Conservation (phyloP, 2,888 invertebrate species). For the Biston betularia region DNA sequence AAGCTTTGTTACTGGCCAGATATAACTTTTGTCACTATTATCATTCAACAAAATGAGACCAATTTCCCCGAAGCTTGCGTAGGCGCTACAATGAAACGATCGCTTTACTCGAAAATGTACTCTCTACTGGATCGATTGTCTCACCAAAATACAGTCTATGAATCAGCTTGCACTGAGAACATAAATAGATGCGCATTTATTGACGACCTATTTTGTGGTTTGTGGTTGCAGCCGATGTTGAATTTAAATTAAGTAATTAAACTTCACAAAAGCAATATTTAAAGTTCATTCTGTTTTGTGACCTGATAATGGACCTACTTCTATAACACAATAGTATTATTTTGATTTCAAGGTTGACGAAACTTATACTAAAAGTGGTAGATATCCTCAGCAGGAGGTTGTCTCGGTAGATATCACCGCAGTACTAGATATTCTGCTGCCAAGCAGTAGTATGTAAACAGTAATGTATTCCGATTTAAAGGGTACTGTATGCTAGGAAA, state of each 20-base stretch:
- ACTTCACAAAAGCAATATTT: neutral
- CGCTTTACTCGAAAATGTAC: slow-evolving; percentile 18
- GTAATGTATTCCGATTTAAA: no score
- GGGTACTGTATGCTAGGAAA: no score
- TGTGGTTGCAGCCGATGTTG: slow-evolving; percentile 3
- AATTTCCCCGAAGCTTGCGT: slow-evolving; percentile 34
- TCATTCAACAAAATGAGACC: slow-evolving; percentile 23
- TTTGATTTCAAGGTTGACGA: no score
- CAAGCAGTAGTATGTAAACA: no score
- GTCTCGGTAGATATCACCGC: no score
- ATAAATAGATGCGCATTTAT: slow-evolving; percentile 21
- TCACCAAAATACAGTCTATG: slow-evolving; percentile 25
- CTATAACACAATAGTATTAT: no score
- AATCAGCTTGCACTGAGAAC: slow-evolving; percentile 26
- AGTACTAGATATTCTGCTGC: no score
- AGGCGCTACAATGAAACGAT: slow-evolving; percentile 31
- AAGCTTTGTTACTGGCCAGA: slow-evolving; percentile 5
- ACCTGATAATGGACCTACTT: no score
- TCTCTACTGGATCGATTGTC: slow-evolving; percentile 4
- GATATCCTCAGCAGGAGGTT: no score
- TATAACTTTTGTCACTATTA: slow-evolving; percentile 6
- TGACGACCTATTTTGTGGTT: slow-evolving; percentile 26
- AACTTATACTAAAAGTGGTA: no score
- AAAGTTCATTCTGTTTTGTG: neutral
- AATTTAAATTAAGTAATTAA: slow-evolving; percentile 9